Conservation (phyloP, 2,888 invertebrate genomes). For the Endomychus coccineus region DNA sequence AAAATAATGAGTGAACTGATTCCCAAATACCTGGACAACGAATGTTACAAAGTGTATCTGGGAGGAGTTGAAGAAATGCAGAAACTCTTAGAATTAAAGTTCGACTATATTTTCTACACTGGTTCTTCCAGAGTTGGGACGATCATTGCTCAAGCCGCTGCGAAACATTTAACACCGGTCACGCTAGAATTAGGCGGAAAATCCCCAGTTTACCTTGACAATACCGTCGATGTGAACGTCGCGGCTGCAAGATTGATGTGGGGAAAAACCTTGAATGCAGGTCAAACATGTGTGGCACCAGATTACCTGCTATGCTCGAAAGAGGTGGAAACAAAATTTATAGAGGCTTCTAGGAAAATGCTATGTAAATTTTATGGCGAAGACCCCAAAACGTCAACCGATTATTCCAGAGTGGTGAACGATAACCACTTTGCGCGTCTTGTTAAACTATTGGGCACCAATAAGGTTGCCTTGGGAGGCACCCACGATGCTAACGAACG, state of each 20-base stretch:
- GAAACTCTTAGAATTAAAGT: constrained; percentile 58
- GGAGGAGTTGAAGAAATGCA: constrained; percentile 64
- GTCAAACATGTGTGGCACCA: constrained; percentile 94
- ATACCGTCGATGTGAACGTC: constrained; percentile 65
- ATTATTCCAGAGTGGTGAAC: constrained; percentile 81
- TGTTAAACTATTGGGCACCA: constrained; percentile 57
- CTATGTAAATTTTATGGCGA: constrained; percentile 4
- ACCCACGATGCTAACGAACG: constrained; percentile 63
- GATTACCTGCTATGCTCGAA: constrained; percentile 82
- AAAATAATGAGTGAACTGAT: constrained; percentile 63
- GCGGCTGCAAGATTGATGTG: constrained; percentile 78
- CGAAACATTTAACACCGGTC: constrained; percentile 64
- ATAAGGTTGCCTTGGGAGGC: constrained; percentile 75
- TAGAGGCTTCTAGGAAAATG: constrained; percentile 28
- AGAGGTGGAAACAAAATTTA: constrained; percentile 57
- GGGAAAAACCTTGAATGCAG: constrained; percentile 91
- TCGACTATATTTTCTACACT: constrained; percentile 75
- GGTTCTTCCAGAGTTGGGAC: constrained; percentile 59
- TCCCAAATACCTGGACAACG: constrained; percentile 79
- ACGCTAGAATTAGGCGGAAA: constrained; percentile 65
- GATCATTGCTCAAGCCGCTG: constrained; percentile 63
- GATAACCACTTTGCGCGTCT: constrained; percentile 66
- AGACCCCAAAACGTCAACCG: constrained; percentile 58
- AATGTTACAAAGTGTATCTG: constrained; percentile 51
- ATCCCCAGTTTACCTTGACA: constrained; percentile 87